phyloP scores from a whole-genome alignment of 1,140 invertebrate species.

The Linepithema humile region DNA sequence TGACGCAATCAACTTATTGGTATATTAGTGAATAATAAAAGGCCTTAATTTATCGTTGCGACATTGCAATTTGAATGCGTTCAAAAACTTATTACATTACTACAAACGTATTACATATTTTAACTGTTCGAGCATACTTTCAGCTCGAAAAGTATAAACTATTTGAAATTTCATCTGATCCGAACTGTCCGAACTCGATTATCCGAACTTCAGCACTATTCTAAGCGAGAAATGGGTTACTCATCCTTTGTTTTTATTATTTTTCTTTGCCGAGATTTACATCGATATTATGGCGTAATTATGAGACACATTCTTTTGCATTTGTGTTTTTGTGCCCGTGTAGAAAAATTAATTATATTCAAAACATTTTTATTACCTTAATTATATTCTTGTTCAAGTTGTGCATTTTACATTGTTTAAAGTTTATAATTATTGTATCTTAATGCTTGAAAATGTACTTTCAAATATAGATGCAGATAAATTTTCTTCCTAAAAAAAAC shows the following conservation, averaged over 20 bases:
- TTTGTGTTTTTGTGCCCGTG: neutral
- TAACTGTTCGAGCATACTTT: neutral
- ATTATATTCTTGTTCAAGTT: no score
- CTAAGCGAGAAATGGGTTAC: neutral
- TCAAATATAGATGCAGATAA: neutral
- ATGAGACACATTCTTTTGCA: neutral
- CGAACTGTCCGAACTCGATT: no score
- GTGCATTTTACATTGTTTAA: neutral
- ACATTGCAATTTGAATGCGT: neutral
- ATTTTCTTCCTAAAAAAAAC: neutral
- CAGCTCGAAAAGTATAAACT: no score
- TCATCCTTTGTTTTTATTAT: neutral
- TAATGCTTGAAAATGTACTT: neutral
- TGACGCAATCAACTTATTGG: conserved; percentile 43
- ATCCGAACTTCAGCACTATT: no score
- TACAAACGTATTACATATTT: conserved; percentile 16
- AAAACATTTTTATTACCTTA: neutral
- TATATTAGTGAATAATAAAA: conserved; percentile 28
- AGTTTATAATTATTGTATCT: neutral
- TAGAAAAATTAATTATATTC: neutral
- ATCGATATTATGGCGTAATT: neutral
- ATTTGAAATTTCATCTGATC: no score
- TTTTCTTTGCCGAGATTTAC: neutral
- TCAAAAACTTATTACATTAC: conserved; percentile 41
- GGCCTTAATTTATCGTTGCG: conserved; percentile 25